Percentiles rank a stretch among this genome's conserved stretches.
Evolutionary conservation across 2,113 vertebrate species (phyloP).

Genomic region (Syngnathus typhle): DNA sequence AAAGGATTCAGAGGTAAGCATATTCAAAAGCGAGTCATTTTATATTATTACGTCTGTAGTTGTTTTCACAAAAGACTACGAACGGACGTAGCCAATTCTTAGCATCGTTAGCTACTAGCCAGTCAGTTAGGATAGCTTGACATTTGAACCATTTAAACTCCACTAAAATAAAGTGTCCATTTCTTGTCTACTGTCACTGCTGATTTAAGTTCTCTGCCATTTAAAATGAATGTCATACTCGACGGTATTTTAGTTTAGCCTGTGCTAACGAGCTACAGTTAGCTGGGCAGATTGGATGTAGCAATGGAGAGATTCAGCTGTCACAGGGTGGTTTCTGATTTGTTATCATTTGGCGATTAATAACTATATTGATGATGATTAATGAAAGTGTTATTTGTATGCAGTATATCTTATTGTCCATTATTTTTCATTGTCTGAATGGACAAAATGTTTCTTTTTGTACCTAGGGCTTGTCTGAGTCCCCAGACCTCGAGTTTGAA

Average conservation of each 20-base stretch:
- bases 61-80: neutral
- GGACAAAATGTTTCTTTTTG: conserved; percentile 1
- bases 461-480: conserved; percentile 84
- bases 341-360: neutral
- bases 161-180: neutral
- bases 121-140: conserved; percentile 5
- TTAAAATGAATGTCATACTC: neutral
- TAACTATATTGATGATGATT: too few relatives aligned
- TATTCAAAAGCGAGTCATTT: neutral
- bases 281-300: neutral
- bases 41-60: neutral
- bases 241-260: neutral
- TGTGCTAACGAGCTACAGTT: neutral
- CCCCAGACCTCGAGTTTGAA: conserved; percentile 93
- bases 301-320: neutral
- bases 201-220: neutral
- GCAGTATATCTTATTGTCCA: neutral
- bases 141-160: neutral
- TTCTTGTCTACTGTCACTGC: neutral
- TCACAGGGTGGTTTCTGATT: neutral
- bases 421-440: neutral
- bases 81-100: conserved; percentile 12
- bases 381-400: too few relatives aligned
- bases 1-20: conserved; percentile 88
- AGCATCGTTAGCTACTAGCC: conserved; percentile 22